Conservation (phyloP, 2,113 vertebrate species). For the Todiramphus chloris region DNA sequence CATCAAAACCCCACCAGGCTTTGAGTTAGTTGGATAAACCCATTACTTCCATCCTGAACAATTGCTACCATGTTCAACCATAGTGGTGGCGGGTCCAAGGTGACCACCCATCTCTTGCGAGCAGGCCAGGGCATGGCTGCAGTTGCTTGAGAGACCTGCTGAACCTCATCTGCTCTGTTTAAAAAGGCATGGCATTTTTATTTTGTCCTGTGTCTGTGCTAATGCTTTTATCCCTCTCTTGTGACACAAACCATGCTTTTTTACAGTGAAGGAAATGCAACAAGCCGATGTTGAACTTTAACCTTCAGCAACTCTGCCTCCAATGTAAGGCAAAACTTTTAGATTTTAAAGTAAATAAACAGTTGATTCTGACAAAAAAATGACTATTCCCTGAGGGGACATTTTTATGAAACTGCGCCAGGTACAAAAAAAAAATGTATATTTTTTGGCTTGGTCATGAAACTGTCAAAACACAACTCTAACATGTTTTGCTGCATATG, state of each 20-base stretch:
- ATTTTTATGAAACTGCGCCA: slow-evolving; percentile 62
- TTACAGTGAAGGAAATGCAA: not conserved
- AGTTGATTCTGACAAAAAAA: slow-evolving; percentile 62
- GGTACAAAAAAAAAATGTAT: slow-evolving; percentile 55
- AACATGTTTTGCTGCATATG: slow-evolving; percentile 62
- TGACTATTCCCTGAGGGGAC: slow-evolving; percentile 37
- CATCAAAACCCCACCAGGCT: not conserved
- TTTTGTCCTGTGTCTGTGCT: not conserved
- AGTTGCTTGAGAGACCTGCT: not conserved
- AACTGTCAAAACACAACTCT: slow-evolving; percentile 60
- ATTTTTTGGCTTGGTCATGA: slow-evolving; percentile 62
- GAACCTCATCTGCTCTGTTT: not conserved
- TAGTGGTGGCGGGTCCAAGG: not conserved
- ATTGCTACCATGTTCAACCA: rapidly evolving
- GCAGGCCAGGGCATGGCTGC: not conserved
- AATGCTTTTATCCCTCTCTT: not conserved
- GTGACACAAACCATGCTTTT: slow-evolving; percentile 24
- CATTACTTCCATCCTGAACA: not conserved
- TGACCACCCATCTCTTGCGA: rapidly evolving
- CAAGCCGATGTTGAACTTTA: slow-evolving; percentile 39
- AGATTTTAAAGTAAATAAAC: slow-evolving; percentile 65
- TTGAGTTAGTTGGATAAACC: not conserved
- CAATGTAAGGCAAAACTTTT: slow-evolving; percentile 55
- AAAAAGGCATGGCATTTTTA: not conserved
- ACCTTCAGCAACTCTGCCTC: slow-evolving; percentile 22